Conservation (phyloP, 1,140 invertebrate species). For the Antheraea mylitta region DNA sequence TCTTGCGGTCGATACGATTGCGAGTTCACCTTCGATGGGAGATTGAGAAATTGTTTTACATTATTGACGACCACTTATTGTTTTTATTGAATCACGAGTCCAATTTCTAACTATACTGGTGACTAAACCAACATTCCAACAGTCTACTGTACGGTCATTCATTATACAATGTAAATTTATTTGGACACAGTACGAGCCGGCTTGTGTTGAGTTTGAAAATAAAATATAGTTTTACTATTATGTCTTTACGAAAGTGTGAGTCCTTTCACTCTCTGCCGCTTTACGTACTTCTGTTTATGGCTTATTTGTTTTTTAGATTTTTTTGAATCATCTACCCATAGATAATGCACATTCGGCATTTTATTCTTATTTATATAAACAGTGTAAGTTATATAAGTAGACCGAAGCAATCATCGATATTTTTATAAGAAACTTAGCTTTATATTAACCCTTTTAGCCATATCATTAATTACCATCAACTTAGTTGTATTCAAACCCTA, state of each 20-base stretch:
- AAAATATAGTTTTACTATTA: constrained; percentile 58
- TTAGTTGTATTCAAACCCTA: no score
- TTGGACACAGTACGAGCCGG: constrained; percentile 24
- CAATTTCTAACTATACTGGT: constrained; percentile 23
- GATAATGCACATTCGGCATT: no score
- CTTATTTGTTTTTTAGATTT: no score
- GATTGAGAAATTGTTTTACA: constrained; percentile 50
- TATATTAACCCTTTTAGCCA: no score
- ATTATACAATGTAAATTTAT: constrained; percentile 19
- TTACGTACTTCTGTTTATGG: no score
- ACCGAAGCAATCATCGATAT: no score
- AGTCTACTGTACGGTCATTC: constrained; percentile 19
- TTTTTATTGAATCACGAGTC: constrained; percentile 25
- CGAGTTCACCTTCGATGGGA: constrained; percentile 27
- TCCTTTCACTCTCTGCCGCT: constrained; percentile 47
- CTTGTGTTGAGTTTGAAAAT: constrained; percentile 41
- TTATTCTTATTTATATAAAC: no score
- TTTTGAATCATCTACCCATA: no score
- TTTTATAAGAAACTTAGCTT: no score
- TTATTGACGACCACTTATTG: constrained; percentile 42
- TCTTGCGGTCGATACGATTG: constrained; percentile 49
- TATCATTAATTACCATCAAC: no score
- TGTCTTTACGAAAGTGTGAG: constrained; percentile 44
- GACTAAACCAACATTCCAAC: constrained; percentile 32
- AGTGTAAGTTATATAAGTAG: no score